Evolutionary conservation across 2,113 vertebrate genomes (phyloP).

Genomic region (Ctenomys sociabilis): DNA sequence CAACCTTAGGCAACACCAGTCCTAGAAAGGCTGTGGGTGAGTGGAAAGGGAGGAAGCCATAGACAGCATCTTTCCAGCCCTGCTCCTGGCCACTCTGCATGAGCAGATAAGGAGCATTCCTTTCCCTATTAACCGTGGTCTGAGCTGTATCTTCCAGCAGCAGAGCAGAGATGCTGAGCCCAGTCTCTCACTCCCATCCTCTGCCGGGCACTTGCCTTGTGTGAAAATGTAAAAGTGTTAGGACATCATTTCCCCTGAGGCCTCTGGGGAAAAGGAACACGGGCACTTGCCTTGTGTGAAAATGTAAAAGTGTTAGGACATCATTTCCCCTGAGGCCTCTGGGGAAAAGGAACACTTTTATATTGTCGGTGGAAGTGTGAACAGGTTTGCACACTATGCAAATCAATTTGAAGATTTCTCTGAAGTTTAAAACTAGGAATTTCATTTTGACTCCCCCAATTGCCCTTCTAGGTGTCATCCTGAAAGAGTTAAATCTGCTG

Average conservation of each 20-base stretch:
- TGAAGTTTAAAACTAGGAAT: background rate
- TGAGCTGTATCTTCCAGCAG: background rate
- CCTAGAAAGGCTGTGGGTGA: background rate
- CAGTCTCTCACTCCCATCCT: background rate
- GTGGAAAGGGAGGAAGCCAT: background rate
- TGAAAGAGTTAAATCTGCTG: background rate
- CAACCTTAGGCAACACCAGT: background rate
- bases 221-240: background rate
- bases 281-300: background rate
- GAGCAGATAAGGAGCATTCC: background rate
- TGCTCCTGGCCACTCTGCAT: background rate
- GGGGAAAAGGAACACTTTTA: background rate
- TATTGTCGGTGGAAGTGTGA: background rate
- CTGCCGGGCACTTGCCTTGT: background rate
- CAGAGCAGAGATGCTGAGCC: background rate
- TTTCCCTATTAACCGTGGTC: background rate
- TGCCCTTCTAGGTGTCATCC: background rate
- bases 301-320: background rate
- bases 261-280: too few species aligned
- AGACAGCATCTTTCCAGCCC: background rate
- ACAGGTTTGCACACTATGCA: background rate
- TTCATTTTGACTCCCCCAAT: background rate
- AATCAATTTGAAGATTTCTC: background rate
- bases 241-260: background rate
- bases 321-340: background rate